Conservation (phyloP, 2,888 invertebrate species). For the Syrista parreyssii region DNA sequence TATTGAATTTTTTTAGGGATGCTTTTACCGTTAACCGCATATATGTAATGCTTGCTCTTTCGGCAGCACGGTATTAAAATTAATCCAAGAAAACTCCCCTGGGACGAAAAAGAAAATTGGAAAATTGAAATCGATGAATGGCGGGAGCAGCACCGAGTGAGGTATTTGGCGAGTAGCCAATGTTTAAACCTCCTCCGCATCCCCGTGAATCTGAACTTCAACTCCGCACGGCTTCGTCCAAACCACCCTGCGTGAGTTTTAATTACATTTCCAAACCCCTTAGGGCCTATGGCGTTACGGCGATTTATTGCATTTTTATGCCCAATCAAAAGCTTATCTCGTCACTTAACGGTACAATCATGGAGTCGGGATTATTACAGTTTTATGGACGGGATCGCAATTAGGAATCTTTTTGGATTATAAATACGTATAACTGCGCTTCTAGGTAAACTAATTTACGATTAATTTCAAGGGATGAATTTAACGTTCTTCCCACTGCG, state of each 20-base stretch:
- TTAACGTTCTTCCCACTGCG: background rate
- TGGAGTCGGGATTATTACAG: slow-evolving; percentile 14
- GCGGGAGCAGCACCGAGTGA: slow-evolving; percentile 5
- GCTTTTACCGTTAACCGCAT: background rate
- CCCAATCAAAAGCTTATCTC: slow-evolving; percentile 29
- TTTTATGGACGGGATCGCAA: slow-evolving; percentile 11
- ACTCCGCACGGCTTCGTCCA: slow-evolving; percentile 1
- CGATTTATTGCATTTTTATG: slow-evolving; percentile 41
- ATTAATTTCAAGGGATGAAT: background rate
- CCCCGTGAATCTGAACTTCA: slow-evolving; percentile 16
- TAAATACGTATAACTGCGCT: background rate
- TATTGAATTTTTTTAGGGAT: background rate
- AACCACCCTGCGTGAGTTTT: slow-evolving; percentile 33
- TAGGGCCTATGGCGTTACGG: background rate
- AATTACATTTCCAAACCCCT: slow-evolving; percentile 41
- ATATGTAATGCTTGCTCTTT: background rate
- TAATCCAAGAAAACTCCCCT: background rate
- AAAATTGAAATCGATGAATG: slow-evolving; percentile 1
- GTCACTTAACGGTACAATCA: slow-evolving; percentile 22
- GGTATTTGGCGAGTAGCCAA: slow-evolving; percentile 34
- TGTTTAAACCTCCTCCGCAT: slow-evolving; percentile 25
- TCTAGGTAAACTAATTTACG: background rate
- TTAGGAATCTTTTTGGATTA: background rate
- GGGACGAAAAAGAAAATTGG: background rate
- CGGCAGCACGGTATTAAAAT: background rate